Conservation (phyloP, 2,888 invertebrate genomes). For the Chymomyza amoena region DNA sequence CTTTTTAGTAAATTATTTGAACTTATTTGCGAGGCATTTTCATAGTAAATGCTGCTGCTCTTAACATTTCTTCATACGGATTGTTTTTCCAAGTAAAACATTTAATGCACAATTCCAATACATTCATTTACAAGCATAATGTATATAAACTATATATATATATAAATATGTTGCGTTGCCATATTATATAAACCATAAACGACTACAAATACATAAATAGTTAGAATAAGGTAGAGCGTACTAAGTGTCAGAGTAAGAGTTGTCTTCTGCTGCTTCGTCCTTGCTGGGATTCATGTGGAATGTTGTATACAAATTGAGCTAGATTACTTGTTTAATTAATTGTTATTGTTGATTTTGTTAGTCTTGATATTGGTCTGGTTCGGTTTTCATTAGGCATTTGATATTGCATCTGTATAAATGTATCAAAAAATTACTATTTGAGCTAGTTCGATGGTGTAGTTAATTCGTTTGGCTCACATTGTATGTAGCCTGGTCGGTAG, state of each 20-base stretch:
- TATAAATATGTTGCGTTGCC: not conserved
- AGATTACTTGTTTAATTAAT: slow-evolving; percentile 21
- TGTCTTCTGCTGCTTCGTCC: not conserved
- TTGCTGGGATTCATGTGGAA: slow-evolving; percentile 48
- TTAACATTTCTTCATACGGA: not conserved
- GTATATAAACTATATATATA: not conserved
- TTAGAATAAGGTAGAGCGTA: not conserved
- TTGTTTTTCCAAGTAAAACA: not conserved
- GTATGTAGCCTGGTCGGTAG: not conserved
- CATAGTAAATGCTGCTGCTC: not conserved
- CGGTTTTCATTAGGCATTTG: not conserved
- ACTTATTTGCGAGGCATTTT: slow-evolving; percentile 36
- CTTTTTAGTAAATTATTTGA: not conserved
- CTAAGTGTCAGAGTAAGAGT: not conserved
- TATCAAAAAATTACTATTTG: slow-evolving; percentile 22
- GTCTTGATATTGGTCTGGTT: not conserved
- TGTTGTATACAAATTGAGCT: slow-evolving; percentile 35
- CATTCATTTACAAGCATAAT: not conserved
- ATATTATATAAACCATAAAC: not conserved
- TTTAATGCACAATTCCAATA: slow-evolving; percentile 5
- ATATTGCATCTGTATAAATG: not conserved
- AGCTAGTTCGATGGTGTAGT: slow-evolving; percentile 41
- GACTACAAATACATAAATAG: slow-evolving; percentile 2
- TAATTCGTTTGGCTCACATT: slow-evolving; percentile 3
- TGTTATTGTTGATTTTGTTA: not conserved